These are phyloP conservation scores for Lithobius niger DNA, from an alignment of 1,140 invertebrate genomes.

Conservation along the genomic window DNA sequence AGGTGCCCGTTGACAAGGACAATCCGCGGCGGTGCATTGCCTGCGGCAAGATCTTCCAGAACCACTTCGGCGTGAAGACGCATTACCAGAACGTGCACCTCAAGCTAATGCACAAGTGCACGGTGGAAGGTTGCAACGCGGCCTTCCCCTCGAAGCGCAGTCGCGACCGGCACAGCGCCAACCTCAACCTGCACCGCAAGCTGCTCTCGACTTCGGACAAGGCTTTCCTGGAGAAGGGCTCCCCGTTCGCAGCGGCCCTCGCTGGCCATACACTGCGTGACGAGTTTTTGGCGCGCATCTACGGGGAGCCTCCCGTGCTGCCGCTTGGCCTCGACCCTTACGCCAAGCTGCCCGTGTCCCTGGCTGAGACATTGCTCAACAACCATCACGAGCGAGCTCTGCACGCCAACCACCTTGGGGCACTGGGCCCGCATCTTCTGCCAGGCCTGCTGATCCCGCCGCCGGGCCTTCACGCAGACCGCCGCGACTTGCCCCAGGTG, in stretches of 20 bases:
- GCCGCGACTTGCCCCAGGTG: slow-evolving; percentile 18
- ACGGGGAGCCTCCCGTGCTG: slow-evolving; percentile 49
- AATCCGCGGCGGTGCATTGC: slow-evolving; percentile 75
- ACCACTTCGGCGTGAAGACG: slow-evolving; percentile 86
- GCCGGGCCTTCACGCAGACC: slow-evolving; percentile 9
- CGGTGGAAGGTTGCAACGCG: slow-evolving; percentile 88
- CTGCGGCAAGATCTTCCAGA: slow-evolving; percentile 87
- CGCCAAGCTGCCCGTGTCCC: slow-evolving; percentile 31
- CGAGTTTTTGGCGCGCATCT: slow-evolving; percentile 69
- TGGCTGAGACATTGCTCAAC: slow-evolving; percentile 29
- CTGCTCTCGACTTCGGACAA: slow-evolving; percentile 53
- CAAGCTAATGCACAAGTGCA: slow-evolving; percentile 91
- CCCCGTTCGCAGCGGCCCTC: slow-evolving; percentile 34
- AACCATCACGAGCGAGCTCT: slow-evolving; percentile 34
- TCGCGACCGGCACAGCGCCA: slow-evolving; percentile 81
- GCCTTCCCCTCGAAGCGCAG: slow-evolving; percentile 89
- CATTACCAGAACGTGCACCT: slow-evolving; percentile 93
- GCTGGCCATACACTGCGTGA: slow-evolving; percentile 42
- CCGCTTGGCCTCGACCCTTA: slow-evolving; percentile 38
- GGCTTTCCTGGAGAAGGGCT: slow-evolving; percentile 29
- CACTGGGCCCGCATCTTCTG: slow-evolving; percentile 1
- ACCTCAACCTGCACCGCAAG: slow-evolving; percentile 80
- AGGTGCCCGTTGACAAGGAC: slow-evolving; percentile 67
- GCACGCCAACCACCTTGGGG: slow-evolving; percentile 13
- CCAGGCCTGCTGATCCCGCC: slow-evolving; percentile 9